Evolutionary conservation across 2,113 vertebrate genomes (phyloP).

Genomic region (Sylvia atricapilla): DNA sequence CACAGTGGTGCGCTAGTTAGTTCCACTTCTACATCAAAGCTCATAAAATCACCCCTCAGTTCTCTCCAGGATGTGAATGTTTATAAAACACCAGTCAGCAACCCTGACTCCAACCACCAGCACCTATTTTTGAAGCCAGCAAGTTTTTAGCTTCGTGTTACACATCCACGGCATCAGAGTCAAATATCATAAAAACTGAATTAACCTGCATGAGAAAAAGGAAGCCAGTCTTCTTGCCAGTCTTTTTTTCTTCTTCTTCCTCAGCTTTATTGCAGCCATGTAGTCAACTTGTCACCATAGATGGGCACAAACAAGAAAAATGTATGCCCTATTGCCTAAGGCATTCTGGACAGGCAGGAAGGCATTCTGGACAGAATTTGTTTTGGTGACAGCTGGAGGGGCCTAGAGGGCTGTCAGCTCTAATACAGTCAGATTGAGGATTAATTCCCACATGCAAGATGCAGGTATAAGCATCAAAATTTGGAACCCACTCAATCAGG

Average conservation of each 20-base stretch:
- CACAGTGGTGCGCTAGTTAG: background rate
- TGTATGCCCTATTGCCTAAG: background rate
- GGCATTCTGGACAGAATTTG: background rate
- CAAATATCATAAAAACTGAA: background rate
- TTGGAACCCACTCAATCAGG: conserved; percentile 11
- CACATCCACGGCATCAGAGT: background rate
- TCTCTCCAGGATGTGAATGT: background rate
- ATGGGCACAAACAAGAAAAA: background rate
- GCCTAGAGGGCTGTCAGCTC: conserved; percentile 40
- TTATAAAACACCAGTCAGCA: background rate
- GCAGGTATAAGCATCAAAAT: conserved; percentile 33
- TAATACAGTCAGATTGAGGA: conserved; percentile 17
- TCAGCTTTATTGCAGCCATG: background rate
- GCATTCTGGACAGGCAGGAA: background rate
- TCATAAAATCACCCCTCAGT: background rate
- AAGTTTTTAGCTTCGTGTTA: background rate
- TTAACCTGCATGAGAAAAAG: background rate
- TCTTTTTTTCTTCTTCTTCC: background rate
- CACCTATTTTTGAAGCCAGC: background rate
- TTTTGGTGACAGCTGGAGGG: conserved; percentile 51
- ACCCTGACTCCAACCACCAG: background rate
- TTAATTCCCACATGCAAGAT: conserved; percentile 28
- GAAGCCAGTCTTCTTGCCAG: background rate
- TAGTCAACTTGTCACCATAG: background rate
- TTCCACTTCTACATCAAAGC: background rate